phyloP scores from a whole-genome alignment of 2,797 vertebrate species.

The Acropternis orthonyx region DNA sequence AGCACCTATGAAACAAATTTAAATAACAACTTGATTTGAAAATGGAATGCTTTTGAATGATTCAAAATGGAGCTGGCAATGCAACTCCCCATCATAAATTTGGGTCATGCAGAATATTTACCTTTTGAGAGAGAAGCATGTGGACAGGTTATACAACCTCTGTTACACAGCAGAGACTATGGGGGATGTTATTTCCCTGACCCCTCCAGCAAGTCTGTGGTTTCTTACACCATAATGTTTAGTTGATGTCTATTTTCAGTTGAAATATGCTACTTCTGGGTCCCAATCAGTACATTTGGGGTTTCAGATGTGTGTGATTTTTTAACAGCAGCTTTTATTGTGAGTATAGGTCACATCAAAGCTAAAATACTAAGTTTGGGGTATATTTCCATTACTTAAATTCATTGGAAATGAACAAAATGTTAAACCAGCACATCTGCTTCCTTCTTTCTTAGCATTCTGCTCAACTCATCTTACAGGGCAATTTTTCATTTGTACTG shows the following conservation, averaged over 20 bases:
- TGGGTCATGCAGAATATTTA: neutral
- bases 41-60: neutral
- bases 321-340: neutral
- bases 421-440: neutral
- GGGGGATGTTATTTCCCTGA: accelerated
- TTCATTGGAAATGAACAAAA: neutral
- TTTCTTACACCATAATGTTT: neutral
- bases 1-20: neutral
- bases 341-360: neutral
- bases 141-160: neutral
- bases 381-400: neutral
- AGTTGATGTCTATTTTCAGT: neutral
- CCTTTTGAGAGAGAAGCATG: neutral
- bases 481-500: neutral
- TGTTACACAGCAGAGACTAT: neutral
- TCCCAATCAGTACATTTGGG: neutral
- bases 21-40: neutral
- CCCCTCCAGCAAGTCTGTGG: neutral
- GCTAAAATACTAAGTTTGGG: neutral
- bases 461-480: neutral
- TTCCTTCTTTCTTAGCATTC: neutral
- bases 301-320: neutral
- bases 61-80: neutral
- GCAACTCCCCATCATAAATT: neutral
- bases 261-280: neutral